Percentiles rank a stretch among this genome's conserved stretches.
These are phyloP conservation scores for Anas acuta DNA, from an alignment of 2,797 vertebrate species.

Conservation along the genomic window DNA sequence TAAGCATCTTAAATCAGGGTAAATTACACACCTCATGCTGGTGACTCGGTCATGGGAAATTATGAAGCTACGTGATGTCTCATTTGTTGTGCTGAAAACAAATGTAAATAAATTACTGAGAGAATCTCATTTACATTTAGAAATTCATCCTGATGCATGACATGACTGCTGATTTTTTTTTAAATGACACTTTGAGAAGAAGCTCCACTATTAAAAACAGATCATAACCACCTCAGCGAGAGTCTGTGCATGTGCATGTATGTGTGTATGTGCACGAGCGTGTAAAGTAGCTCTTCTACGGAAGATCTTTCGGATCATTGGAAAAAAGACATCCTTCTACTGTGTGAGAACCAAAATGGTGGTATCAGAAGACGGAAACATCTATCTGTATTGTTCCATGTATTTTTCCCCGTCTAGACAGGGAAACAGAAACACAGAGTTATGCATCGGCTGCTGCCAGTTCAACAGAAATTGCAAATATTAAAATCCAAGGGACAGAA, in stretches of 20 bases:
- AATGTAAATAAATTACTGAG: constrained; percentile 87
- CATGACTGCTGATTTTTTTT: constrained; percentile 78
- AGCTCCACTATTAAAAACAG: constrained; percentile 73
- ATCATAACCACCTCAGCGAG: constrained; percentile 28
- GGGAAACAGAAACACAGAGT: constrained; percentile 34
- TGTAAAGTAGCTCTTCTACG: not conserved
- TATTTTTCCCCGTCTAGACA: not conserved
- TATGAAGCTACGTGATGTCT: constrained; percentile 85
- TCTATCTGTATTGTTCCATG: not conserved
- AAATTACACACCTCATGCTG: constrained; percentile 84
- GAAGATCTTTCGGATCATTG: not conserved
- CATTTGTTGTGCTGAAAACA: constrained; percentile 87
- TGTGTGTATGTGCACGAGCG: rapidly evolving
- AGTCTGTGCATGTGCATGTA: not conserved
- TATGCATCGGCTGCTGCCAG: constrained; percentile 30
- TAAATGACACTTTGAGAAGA: constrained; percentile 75
- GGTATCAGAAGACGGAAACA: not conserved
- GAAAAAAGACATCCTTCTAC: not conserved
- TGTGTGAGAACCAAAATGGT: constrained; percentile 17
- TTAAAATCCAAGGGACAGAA: constrained; percentile 24
- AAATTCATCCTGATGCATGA: constrained; percentile 80
- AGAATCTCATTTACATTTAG: constrained; percentile 85
- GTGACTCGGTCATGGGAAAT: constrained; percentile 86
- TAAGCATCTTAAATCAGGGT: constrained; percentile 83
- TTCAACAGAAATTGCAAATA: constrained; percentile 46